Base-by-base conservation (phyloP, 1,140 invertebrate species). In the Acarapis woodi region DNA sequence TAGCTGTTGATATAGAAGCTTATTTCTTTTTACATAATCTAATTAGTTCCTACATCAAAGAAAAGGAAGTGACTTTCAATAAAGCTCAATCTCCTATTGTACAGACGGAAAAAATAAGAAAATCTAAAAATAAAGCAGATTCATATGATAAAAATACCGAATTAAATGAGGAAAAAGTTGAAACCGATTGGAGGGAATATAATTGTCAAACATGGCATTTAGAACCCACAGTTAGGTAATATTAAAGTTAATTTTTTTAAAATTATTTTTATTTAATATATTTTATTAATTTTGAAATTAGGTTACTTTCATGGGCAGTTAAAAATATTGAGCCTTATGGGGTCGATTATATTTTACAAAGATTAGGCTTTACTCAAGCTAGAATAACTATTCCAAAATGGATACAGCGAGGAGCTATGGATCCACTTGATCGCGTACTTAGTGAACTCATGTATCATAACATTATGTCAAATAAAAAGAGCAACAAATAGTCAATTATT, bases 321-420 rank as follows among this genome's bases (percentile, higher is more conserved):
- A 82, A 85, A 55, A 77, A 78, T 44, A 87, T 94, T 43, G 83
- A 93, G 55, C 83, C 85, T 1, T 88, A 93, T 49, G 87, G 85
- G 26, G 82, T 93, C 25, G 87, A 96, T 58, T 90, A 85, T 53
- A 88, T 94, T 45, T 62, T 94, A 23, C 80, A 94, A 58, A 87
- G 88, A 55, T 61, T 96, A 4, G 87, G 87, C 10, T 96, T 97
- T 53, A 71, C 74, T 39, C 88, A 96, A 57, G 88, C 90, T 2
- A 63, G 87, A 29, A 85, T 76, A 28, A 97, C 90, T 23, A 97
- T 97, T 52, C 90, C 90, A 15, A 97, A 97, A 60, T 96, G 88
- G 82, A 67, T 94, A 58, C 90, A 97, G 57, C 63, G 90, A 39
- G 87, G 87, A 19, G 78, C 87, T 45, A 80, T 94, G 68, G 90